Base-by-base conservation (phyloP, 2,113 vertebrate species). In the Poeciliopsis occidentalis region DNA sequence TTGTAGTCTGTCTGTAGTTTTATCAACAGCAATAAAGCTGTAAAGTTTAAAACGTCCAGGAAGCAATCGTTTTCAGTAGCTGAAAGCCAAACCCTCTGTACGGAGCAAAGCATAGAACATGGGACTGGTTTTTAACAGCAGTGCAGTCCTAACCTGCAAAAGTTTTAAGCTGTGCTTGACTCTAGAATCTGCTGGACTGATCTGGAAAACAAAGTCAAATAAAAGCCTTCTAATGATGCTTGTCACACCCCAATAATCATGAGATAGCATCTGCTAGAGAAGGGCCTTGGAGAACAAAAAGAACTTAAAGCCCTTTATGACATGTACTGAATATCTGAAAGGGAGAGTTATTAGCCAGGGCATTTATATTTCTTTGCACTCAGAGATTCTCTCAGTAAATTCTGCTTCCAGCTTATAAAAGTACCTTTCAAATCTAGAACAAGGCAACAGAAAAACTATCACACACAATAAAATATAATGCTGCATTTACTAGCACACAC, bases 391-490 rank as follows among this genome's bases (percentile, higher is more conserved):
- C 34, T 37, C 34, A 11, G 34, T 88, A 80, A 87, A 87, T 83
- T 81, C 29, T 83, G 65, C 86, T 78, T 69, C 41, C 61, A 86
- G 75, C 85, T 85, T 54, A 84, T 86, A 78, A 79, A 85, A 83
- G 83, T 73, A 85, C 75, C 44, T 80, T 83, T 87, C 67, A 89
- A 82, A 78, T 73, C 77, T 31, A 71, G 8, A 82, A 80, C 2
- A n/a, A 87, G 89, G 83, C 87, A 84, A 86, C 79, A 88, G 89
- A 73, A 71, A 80, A 60, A 71, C 69, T 64, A 76, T 88, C 84
- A 91, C 86, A 91, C 7, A 69, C 72, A 86, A 85, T 24, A n/a
- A 85, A 85, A 22, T 81, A 82, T 88, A 91, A 37, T 80, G 85
- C 82, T 85, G 61, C 63, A 61, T 70, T 89, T 88, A 87, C 85